A percentile compares a stretch with the other conserved stretches of the same genome.
Conservation (phyloP, 2,797 vertebrate species). For the Phoeniculus purpureus region DNA sequence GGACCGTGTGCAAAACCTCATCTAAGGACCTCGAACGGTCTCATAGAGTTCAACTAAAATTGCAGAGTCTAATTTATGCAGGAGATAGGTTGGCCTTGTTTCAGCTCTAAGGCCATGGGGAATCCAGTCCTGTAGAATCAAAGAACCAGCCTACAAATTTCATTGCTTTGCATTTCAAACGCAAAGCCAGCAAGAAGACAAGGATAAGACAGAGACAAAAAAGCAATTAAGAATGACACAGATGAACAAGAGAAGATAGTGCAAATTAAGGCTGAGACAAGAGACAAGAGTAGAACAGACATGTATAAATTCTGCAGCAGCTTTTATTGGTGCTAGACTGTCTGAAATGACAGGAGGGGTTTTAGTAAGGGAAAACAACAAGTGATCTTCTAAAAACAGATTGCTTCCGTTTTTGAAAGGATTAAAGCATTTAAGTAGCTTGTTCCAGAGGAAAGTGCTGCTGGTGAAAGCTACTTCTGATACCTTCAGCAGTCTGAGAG, state of each 20-base stretch:
- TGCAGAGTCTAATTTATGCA: neutral
- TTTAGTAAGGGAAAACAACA: neutral
- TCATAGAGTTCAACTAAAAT: neutral
- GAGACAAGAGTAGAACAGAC: neutral
- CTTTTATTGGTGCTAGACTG: neutral
- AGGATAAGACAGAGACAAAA: neutral
- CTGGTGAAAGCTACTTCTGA: neutral
- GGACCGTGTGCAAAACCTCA: neutral
- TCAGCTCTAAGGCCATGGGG: neutral
- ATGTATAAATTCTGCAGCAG: neutral
- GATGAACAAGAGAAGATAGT: neutral
- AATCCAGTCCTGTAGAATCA: neutral
- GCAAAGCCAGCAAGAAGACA: neutral
- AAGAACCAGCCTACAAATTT: neutral
- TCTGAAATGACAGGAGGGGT: neutral
- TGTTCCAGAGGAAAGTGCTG: neutral
- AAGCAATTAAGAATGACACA: neutral
- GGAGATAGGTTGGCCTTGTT: neutral
- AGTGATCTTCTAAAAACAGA: slow-evolving; percentile 6
- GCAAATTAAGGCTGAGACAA: neutral
- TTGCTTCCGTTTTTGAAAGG: too few species aligned
- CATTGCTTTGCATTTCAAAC: neutral
- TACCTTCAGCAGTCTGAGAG: neutral
- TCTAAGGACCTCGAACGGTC: neutral
- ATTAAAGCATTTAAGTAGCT: neutral